Evolutionary conservation across 1,140 invertebrate genomes (phyloP), one percentile per base, ranked within the genome.

Genomic region (Diabrotica undecimpunctata): DNA sequence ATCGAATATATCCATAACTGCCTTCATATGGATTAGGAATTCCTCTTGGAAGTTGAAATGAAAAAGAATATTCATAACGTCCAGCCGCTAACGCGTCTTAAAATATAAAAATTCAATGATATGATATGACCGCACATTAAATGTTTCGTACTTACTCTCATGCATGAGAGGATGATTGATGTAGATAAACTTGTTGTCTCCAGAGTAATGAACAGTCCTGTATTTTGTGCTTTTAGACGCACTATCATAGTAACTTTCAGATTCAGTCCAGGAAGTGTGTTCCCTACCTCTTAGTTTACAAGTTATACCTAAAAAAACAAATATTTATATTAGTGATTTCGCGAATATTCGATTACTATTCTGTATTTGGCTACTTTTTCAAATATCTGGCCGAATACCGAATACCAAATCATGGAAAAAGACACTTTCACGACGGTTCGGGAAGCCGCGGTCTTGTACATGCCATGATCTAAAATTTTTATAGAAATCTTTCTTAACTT

Each of bases 1-100:
- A 60, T 60, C 13, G 12, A 12, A 60, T 50, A 13, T 46, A 60
- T 46, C 58, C 58, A 50, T 60, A 25, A 25, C 5, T 50, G 11
- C 58, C 58, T 10, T 60, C 11, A 14, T 39, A 60, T 7, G 58
- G 10, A 36, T 12, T 11, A 9, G 58, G 58, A 8, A 50, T n/a
- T 46, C 2, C 41, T 60, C 25, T 60, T n/a, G 58, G 58, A 14
- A 60, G 35, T 14, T 5, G 41, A 7, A 60, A 60, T 7, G 39
- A 6, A n/a, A 60, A 60, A 13, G 58, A 41, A 13, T 25, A 60
- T 25, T 46, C 38, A 50, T 60, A 50, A n/a, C 41, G n/a, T 7
- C 58, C 58, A 50, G 58, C 8, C 9, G 36, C 7, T 13, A 60
- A 39, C 6, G 41, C 13, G 8, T 41, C 58, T 60, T 12, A 60